Evolutionary conservation across 2,113 vertebrate species (phyloP).

Genomic region (Callipepla squamata): DNA sequence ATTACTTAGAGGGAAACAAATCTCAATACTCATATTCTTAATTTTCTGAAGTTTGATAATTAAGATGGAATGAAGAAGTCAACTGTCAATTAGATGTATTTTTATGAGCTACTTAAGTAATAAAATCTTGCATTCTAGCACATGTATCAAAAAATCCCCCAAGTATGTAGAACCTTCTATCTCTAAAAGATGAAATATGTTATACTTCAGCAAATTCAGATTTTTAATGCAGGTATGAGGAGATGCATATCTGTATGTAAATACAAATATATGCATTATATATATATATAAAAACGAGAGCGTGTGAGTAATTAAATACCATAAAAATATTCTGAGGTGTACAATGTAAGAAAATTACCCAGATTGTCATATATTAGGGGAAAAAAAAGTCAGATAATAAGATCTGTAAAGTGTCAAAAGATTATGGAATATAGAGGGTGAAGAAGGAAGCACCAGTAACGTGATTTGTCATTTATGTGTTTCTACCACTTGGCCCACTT

Average conservation of each 20-base stretch:
- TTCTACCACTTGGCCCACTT: neutral
- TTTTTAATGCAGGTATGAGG: neutral
- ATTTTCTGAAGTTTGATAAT: slow-evolving; percentile 39
- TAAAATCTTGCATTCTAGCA: neutral
- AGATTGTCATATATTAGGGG: neutral
- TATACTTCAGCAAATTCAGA: neutral
- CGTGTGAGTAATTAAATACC: neutral
- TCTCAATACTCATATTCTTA: neutral
- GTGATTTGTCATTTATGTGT: neutral
- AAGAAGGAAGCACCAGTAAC: neutral
- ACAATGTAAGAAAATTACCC: neutral
- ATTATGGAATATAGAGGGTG: neutral
- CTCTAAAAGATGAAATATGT: neutral
- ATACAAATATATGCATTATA: neutral
- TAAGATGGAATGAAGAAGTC: slow-evolving; percentile 26
- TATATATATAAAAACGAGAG: no score
- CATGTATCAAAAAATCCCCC: neutral
- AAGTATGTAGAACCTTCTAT: neutral
- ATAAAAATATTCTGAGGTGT: neutral
- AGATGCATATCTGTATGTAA: neutral
- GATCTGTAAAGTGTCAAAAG: neutral
- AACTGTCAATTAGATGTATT: slow-evolving; percentile 16
- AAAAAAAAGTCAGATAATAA: neutral
- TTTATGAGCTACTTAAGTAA: slow-evolving; percentile 23
- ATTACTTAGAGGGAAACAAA: neutral